Conservation (phyloP, 2,888 invertebrate genomes). For the Thyatira batis region DNA sequence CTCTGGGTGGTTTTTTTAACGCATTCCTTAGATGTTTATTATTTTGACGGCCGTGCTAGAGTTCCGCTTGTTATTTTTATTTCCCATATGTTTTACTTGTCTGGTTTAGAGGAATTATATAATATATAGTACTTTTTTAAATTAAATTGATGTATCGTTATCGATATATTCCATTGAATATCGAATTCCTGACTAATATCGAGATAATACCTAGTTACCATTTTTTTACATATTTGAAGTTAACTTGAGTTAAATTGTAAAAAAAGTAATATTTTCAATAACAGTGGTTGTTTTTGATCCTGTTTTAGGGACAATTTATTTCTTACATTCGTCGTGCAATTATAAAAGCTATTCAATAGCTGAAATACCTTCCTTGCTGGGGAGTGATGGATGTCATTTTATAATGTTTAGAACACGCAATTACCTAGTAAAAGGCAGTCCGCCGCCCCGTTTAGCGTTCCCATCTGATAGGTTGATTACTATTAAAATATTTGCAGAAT, state of each 20-base stretch:
- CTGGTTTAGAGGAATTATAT: neutral
- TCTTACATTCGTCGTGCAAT: slow-evolving; percentile 13
- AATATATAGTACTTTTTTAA: neutral
- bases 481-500: slow-evolving; percentile 70
- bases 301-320: neutral
- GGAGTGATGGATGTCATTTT: slow-evolving; percentile 60
- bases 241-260: no score
- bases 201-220: no score
- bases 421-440: slow-evolving; percentile 58
- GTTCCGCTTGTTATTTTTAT: slow-evolving; percentile 13
- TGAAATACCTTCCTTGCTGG: slow-evolving; percentile 26
- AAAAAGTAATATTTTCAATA: neutral
- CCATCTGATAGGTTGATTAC: slow-evolving; percentile 70
- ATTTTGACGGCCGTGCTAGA: slow-evolving; percentile 57
- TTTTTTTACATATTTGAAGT: no score
- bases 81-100: slow-evolving; percentile 1
- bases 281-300: neutral
- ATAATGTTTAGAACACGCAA: slow-evolving; percentile 58
- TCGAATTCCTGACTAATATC: no score
- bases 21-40: slow-evolving; percentile 75
- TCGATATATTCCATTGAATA: no score
- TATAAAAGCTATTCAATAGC: slow-evolving; percentile 27
- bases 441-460: slow-evolving; percentile 54
- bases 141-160: no score
- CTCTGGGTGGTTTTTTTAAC: slow-evolving; percentile 54